Evolutionary conservation across 2,797 vertebrate species (phyloP).

Genomic region (Borostomias antarcticus): DNA sequence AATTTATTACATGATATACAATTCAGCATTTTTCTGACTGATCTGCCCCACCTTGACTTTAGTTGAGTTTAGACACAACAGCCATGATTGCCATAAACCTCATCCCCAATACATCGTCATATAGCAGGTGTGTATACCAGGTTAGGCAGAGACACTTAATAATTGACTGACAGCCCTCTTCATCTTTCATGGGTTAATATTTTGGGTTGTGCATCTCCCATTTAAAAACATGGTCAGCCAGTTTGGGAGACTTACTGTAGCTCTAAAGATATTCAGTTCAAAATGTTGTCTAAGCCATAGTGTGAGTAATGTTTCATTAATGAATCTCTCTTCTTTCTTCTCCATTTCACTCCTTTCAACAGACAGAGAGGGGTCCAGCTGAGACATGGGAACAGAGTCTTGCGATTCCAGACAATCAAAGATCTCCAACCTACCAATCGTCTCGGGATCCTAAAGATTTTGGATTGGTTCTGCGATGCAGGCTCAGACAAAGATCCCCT

Average conservation of each 20-base stretch:
- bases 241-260: slow-evolving; percentile 8
- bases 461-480: too few species aligned
- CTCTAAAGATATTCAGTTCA: neutral
- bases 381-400: too few species aligned
- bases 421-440: too few species aligned
- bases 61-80: slow-evolving; percentile 4
- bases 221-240: slow-evolving; percentile 24
- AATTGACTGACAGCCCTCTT: slow-evolving; percentile 39
- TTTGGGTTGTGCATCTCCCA: slow-evolving; percentile 31
- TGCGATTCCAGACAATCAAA: too few species aligned
- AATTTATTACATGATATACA: slow-evolving; percentile 57
- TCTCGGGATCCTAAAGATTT: too few species aligned
- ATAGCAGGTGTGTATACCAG: neutral
- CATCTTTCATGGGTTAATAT: slow-evolving; percentile 51
- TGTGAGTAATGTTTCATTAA: neutral
- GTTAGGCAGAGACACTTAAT: slow-evolving; percentile 28
- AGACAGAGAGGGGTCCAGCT: too few species aligned
- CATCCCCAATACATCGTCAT: slow-evolving; percentile 1
- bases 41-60: slow-evolving; percentile 7
- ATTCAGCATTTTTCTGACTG: slow-evolving; percentile 21
- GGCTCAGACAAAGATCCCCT: too few species aligned
- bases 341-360: too few species aligned
- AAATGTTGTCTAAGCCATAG: neutral
- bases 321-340: too few species aligned
- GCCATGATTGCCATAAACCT: neutral